These are phyloP conservation scores for Mythimna pallens DNA, from an alignment of 2,888 invertebrate genomes.

Conservation along the genomic window DNA sequence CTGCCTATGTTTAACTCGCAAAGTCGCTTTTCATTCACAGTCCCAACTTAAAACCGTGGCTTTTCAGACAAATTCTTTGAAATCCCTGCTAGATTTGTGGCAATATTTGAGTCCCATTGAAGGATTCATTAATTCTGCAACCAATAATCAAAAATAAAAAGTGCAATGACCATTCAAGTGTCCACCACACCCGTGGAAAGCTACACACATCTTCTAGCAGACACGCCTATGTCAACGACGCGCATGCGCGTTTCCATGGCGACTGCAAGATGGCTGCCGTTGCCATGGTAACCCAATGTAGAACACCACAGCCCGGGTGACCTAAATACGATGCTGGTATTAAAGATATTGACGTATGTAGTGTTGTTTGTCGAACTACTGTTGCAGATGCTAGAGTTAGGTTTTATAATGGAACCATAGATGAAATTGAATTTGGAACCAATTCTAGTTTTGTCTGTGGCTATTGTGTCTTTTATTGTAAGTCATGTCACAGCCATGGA, in stretches of 20 bases:
- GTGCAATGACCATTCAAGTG: conserved; percentile 37
- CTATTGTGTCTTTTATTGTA: too few species aligned
- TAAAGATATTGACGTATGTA: conserved; percentile 43
- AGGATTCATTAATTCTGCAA: background rate
- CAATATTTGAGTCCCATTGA: background rate
- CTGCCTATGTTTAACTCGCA: background rate
- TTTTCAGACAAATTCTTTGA: background rate
- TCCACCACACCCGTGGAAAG: conserved; percentile 9
- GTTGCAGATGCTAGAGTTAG: conserved; percentile 1
- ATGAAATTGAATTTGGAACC: background rate
- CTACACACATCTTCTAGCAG: conserved; percentile 42
- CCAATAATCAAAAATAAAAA: conserved; percentile 18
- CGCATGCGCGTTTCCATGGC: conserved; percentile 81
- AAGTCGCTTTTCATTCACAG: background rate
- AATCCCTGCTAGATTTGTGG: background rate
- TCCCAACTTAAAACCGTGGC: background rate
- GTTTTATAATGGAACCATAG: background rate
- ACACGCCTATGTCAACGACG: conserved; percentile 62
- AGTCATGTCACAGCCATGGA: background rate
- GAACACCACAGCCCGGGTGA: conserved; percentile 63
- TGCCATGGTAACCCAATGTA: conserved; percentile 73
- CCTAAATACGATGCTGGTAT: conserved; percentile 48
- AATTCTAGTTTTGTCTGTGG: background rate
- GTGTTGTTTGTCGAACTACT: conserved; percentile 18
- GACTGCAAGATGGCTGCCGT: conserved; percentile 80